phyloP scores from a whole-genome alignment of 2,888 invertebrate genomes.

The Apodemia hepburni region DNA sequence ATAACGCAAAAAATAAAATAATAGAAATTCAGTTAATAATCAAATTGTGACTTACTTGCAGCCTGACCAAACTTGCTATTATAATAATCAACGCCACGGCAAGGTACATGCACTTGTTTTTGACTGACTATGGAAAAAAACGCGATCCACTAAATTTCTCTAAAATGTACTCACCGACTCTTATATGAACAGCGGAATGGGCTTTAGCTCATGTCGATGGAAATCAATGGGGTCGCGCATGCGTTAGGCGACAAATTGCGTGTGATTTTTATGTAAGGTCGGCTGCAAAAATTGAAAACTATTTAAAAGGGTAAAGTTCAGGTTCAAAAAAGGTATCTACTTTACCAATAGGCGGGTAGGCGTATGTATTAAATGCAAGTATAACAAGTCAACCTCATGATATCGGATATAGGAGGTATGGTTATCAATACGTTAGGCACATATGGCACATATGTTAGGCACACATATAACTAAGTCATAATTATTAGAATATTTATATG shows the following conservation, averaged over 20 bases:
- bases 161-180: constrained; percentile 57
- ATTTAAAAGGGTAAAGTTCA: not conserved
- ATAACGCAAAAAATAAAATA: constrained; percentile 32
- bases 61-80: constrained; percentile 69
- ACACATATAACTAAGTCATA: no score
- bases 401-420: no score
- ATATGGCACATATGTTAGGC: no score
- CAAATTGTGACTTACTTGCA: constrained; percentile 60
- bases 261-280: constrained; percentile 17
- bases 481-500: no score
- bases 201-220: constrained; percentile 31
- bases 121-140: constrained; percentile 37
- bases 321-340: not conserved
- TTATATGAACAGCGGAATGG: constrained; percentile 56
- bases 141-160: constrained; percentile 31
- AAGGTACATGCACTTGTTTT: constrained; percentile 70
- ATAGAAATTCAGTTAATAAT: constrained; percentile 32
- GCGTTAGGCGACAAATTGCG: constrained; percentile 47
- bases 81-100: constrained; percentile 74
- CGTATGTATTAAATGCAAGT: no score
- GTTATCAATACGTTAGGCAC: no score
- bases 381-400: no score
- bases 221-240: constrained; percentile 55
- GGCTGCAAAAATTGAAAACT: not conserved
- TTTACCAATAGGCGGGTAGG: no score